Evolutionary conservation across 2,888 invertebrate genomes (phyloP).

Genomic region (Lasioglossum vierecki): DNA sequence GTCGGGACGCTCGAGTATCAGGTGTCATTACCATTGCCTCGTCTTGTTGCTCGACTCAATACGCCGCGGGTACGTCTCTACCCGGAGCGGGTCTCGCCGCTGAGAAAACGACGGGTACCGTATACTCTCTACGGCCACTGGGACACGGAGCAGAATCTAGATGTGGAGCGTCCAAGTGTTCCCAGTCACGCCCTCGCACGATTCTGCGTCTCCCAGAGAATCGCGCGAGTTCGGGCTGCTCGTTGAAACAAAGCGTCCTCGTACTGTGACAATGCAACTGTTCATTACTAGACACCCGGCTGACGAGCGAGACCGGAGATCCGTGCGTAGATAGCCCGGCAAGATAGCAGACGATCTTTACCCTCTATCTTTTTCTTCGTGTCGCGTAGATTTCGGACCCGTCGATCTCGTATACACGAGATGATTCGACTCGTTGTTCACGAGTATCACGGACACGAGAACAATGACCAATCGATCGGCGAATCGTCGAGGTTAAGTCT

Average conservation of each 20-base stretch:
- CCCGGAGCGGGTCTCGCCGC: slow-evolving; percentile 57
- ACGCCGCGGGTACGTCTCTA: slow-evolving; percentile 65
- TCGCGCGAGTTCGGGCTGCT: slow-evolving; percentile 15
- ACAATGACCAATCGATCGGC: slow-evolving; percentile 62
- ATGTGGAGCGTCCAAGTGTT: slow-evolving; percentile 68
- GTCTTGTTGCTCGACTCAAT: slow-evolving; percentile 42
- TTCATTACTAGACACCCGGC: slow-evolving; percentile 5
- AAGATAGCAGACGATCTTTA: not conserved
- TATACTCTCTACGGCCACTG: slow-evolving; percentile 66
- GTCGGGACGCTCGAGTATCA: slow-evolving; percentile 77
- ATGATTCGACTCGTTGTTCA: slow-evolving; percentile 36
- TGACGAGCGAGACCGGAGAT: not conserved
- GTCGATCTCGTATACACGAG: slow-evolving; percentile 12
- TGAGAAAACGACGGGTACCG: slow-evolving; percentile 69
- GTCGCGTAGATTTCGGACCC: not conserved
- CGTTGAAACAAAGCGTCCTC: slow-evolving; percentile 40
- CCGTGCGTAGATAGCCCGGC: not conserved
- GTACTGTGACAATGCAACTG: slow-evolving; percentile 14
- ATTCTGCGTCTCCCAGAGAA: slow-evolving; percentile 54
- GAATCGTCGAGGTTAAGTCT: slow-evolving; percentile 66
- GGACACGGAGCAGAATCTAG: slow-evolving; percentile 65
- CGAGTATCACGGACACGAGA: slow-evolving; percentile 44
- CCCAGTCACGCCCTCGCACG: slow-evolving; percentile 68
- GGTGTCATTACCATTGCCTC: slow-evolving; percentile 79
- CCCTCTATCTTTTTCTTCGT: not conserved